Base-by-base conservation (phyloP, 92 coral and sea anemone species). In the Phymanthus crucifer region DNA sequence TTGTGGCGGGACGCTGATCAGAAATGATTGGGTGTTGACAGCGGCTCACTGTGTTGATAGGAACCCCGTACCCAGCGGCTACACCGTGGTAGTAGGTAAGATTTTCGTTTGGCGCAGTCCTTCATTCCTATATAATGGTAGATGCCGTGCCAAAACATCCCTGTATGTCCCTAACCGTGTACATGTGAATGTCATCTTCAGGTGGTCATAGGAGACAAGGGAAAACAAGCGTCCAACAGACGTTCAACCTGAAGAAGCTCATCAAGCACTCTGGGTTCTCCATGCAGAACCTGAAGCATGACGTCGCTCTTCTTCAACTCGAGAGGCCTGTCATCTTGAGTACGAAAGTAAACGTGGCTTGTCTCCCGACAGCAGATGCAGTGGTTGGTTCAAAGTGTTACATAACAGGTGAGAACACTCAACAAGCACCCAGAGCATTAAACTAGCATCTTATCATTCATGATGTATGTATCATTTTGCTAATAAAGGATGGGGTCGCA, bases 401-500 rank as follows among this genome's bases (percentile, higher is more conserved):
- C 84, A 91, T 91, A 61, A 91, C 95, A 73, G 95, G 94, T 91
- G 45, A 14, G 68, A 35, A 17, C 73, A 34, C n/a, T 31, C 16
- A 34, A 69, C 47, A 12, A 13, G 23, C 2, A 6, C 21, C 6
- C 7, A 31, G 26, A 3, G 71, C 5, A 66, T 66, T 17, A 66
- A 23, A 23, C 10, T 7, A 26, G 14, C 0, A 3, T 4, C 19
- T 66, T 3, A 0, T 10, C 19, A 6, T 31, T 18, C n/a, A n/a
- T n/a, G n/a, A 31, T 66, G 7, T 6, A 18, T 66, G 4, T 4
- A 27, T 12, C 68, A 61, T 29, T 24, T 38, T 67, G 32, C 56
- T 35, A 71, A 32, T 52, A 7, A 64, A 90, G 94, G 94, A 13
- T 90, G 94, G 94, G 94, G 94, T 11, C 76, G 91, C 32, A 90